phyloP scores from a whole-genome alignment of 2,888 invertebrate species.

The Trisateles emortualis region DNA sequence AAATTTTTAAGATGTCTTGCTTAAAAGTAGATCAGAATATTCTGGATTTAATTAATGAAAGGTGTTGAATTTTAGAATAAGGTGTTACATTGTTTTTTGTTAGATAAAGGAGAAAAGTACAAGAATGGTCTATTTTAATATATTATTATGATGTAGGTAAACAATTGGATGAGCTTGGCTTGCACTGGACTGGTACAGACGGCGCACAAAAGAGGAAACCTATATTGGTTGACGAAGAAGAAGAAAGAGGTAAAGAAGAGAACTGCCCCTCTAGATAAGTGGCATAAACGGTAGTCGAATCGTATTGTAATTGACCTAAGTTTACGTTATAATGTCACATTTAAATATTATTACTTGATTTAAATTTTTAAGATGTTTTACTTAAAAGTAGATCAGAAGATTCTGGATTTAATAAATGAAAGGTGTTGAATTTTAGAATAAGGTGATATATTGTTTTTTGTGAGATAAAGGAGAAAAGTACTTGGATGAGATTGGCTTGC shows the following conservation, averaged over 20 bases:
- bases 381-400: slow-evolving; percentile 18
- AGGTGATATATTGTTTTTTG: background rate
- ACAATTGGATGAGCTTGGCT: too few species aligned
- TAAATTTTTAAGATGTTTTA: slow-evolving; percentile 39
- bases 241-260: too few species aligned
- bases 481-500: too few species aligned
- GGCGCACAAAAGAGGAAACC: too few species aligned
- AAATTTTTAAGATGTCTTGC: slow-evolving; percentile 38
- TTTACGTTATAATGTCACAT: slow-evolving; percentile 43
- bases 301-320: too few species aligned
- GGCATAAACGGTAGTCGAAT: too few species aligned
- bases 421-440: background rate
- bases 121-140: background rate
- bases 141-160: too few species aligned
- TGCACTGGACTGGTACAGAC: too few species aligned
- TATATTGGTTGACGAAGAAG: too few species aligned
- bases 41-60: background rate
- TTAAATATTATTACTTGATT: slow-evolving; percentile 47
- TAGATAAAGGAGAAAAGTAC: background rate
- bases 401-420: background rate
- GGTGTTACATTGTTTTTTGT: background rate
- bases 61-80: background rate
- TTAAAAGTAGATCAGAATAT: slow-evolving; percentile 17
- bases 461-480: background rate
- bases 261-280: too few species aligned